Conservation (phyloP, 2,888 invertebrate genomes). For the Chaetogeoica ovagalla region DNA sequence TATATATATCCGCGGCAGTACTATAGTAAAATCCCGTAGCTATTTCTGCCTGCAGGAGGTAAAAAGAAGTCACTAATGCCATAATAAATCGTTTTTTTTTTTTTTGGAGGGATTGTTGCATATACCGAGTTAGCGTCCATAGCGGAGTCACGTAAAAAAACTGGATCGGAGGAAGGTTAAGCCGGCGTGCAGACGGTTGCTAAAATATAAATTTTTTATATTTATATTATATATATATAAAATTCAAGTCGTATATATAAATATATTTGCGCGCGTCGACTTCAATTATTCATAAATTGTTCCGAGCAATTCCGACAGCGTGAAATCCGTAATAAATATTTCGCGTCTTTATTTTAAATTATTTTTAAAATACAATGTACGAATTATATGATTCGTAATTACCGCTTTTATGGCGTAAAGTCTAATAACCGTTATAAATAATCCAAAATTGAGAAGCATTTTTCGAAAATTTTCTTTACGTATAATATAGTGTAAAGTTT, state of each 20-base stretch:
- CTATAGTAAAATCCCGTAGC: too few relatives aligned
- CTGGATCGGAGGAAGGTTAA: background rate
- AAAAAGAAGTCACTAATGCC: constrained; percentile 29
- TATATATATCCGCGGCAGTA: too few relatives aligned
- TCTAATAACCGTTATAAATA: too few relatives aligned
- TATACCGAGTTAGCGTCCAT: background rate
- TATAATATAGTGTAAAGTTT: too few relatives aligned
- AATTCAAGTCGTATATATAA: background rate
- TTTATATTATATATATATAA: background rate
- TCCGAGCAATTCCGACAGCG: background rate
- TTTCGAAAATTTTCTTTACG: too few relatives aligned
- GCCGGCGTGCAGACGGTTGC: background rate
- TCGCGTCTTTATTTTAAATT: too few relatives aligned
- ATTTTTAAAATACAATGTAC: too few relatives aligned
- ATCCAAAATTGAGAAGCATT: too few relatives aligned
- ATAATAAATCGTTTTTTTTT: constrained; percentile 19
- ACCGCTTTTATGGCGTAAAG: too few relatives aligned
- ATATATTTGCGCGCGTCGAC: background rate
- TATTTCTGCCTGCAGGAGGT: background rate
- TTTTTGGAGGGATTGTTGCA: background rate
- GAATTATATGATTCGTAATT: too few relatives aligned
- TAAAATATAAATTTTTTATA: background rate
- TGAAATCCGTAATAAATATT: background rate
- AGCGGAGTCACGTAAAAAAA: constrained; percentile 29
- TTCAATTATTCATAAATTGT: constrained; percentile 15